Percentiles rank a stretch among this genome's conserved stretches.
These are phyloP conservation scores for Prionace glauca DNA, from an alignment of 2,797 vertebrate species.

Conservation along the genomic window DNA sequence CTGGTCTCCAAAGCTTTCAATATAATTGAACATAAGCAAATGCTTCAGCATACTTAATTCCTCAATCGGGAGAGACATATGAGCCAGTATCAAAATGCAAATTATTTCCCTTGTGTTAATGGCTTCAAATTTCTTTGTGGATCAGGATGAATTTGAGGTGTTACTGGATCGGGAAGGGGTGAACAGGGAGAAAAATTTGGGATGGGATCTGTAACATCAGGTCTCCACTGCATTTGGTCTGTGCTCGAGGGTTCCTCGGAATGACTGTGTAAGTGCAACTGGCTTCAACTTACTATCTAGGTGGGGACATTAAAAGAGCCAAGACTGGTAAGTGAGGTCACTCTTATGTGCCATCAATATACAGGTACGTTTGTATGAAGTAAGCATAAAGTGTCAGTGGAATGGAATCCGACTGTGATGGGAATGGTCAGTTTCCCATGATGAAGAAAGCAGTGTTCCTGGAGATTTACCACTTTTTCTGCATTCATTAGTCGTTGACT, in stretches of 20 bases:
- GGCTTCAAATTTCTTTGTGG: neutral
- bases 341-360: neutral
- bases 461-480: neutral
- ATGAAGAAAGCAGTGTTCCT: neutral
- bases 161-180: neutral
- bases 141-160: neutral
- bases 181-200: neutral
- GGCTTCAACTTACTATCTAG: neutral
- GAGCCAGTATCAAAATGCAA: neutral
- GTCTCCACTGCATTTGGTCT: neutral
- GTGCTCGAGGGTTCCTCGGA: neutral
- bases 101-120: neutral
- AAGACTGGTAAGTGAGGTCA: neutral
- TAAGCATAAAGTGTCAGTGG: neutral
- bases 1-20: constrained; percentile 6
- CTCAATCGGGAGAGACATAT: neutral
- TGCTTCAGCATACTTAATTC: neutral
- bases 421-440: neutral
- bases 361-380: neutral
- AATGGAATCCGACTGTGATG: neutral
- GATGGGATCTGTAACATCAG: neutral
- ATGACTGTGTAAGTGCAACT: neutral
- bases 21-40: neutral
- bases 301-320: neutral
- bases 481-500: neutral